Conservation (phyloP, 2,113 vertebrate genomes). For the Motacilla tschutschensis region DNA sequence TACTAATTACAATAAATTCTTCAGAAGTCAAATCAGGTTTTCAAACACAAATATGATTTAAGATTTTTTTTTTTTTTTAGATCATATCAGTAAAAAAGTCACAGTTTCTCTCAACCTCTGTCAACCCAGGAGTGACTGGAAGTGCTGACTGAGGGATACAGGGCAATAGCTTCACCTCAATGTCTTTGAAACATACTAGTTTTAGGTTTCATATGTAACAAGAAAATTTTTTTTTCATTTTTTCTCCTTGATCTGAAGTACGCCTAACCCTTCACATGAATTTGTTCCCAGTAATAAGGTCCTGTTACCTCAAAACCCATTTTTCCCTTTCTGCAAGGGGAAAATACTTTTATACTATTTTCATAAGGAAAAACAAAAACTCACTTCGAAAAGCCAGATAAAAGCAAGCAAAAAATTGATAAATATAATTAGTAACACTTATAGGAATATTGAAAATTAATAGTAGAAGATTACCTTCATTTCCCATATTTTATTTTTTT, state of each 20-base stretch:
- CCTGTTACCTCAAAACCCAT: not conserved
- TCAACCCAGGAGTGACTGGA: not conserved
- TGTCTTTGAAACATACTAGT: not conserved
- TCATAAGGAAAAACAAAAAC: not conserved
- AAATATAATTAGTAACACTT: not conserved
- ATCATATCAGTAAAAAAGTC: not conserved
- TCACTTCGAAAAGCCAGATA: fast-evolving
- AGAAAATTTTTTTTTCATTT: not conserved
- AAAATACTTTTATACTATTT: not conserved
- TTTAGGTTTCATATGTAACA: not conserved
- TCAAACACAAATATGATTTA: not conserved
- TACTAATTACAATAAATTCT: not conserved
- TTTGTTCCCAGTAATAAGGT: not conserved
- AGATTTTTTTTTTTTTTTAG: not conserved
- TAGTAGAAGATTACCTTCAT: not conserved
- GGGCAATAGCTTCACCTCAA: not conserved
- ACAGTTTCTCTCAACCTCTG: not conserved
- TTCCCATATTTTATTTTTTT: not conserved
- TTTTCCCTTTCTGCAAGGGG: not conserved
- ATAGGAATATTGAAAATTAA: not conserved
- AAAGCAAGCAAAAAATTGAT: not conserved
- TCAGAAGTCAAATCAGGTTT: not conserved
- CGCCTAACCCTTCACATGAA: not conserved
- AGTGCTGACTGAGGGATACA: not conserved
- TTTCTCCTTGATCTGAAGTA: not conserved